Base-by-base conservation (phyloP, 2,113 vertebrate genomes). In the Sebastes fasciatus region DNA sequence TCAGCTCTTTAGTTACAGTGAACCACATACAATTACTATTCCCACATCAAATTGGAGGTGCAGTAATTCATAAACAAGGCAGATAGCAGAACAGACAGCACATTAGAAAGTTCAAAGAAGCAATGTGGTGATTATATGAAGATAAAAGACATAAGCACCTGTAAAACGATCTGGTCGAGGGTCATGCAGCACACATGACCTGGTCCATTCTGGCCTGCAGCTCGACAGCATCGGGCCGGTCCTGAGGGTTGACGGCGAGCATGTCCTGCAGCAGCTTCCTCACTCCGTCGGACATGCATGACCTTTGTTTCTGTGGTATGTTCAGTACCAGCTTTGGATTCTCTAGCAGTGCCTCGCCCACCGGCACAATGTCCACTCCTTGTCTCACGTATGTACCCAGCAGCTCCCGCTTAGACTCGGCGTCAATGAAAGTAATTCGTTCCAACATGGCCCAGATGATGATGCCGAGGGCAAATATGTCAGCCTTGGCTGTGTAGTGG, bases 361-460 rank as follows among this genome's bases (percentile, higher is more conserved):
- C 97, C 0, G 98, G 97, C 83, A 99, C 97, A 70, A 99, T 99
- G 87, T 98, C 97, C 0, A 94, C 91, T 46, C 98, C 97, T 77
- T 98, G 98, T 74, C 96, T 96, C 89, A 99, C 94, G 70, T 99
- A 99, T 12, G 97, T 97, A 51, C 98, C 98, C 70, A 99, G 96
- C 89, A 98, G 96, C 93, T 99, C 97, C 77, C 95, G 96, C 94
- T 99, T 97, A 55, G 97, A 97, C 91, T 98, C 98, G 0, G 96
- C 96, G 0, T 99, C 98, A 19, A 99, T 97, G 83, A 99, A 99
- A 0, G 98, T 99, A 78, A 99, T 99, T 86, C 98, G 95, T 83
- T 99, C 98, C 2, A 99, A 94, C 98, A 99, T 99, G 89, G 98
- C 98, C 98, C 98, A 99, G 86, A 99, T 98, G 91, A 99, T 99